phyloP scores from a whole-genome alignment of 2,888 invertebrate species.

The Endomychus coccineus region DNA sequence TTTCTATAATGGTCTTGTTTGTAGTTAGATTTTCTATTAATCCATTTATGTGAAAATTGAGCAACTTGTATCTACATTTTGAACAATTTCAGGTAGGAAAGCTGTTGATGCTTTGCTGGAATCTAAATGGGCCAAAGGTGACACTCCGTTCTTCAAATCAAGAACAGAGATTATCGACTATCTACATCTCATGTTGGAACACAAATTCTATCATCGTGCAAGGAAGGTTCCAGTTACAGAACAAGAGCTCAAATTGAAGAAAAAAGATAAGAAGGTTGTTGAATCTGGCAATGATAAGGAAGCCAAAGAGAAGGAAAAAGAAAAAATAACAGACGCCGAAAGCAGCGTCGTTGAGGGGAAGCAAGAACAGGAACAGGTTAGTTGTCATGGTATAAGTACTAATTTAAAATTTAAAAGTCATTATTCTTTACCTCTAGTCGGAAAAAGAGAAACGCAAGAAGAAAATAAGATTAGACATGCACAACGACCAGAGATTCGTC shows the following conservation, averaged over 20 bases:
- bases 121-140: constrained; percentile 80
- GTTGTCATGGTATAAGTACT: not conserved
- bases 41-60: too few species aligned
- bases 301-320: constrained; percentile 45
- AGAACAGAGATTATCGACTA: constrained; percentile 74
- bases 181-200: constrained; percentile 76
- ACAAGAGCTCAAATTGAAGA: constrained; percentile 55
- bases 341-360: constrained; percentile 50
- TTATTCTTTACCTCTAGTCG: constrained; percentile 31
- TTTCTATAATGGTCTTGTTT: too few species aligned
- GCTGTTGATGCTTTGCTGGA: constrained; percentile 88
- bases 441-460: constrained; percentile 68
- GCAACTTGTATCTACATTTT: too few species aligned
- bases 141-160: constrained; percentile 69
- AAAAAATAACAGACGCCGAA: constrained; percentile 46
- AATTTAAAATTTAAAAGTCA: constrained; percentile 5
- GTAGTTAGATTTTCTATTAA: too few species aligned
- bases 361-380: constrained; percentile 37
- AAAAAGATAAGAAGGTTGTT: constrained; percentile 47
- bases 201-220: constrained; percentile 94
- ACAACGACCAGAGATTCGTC: constrained; percentile 87
- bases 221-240: constrained; percentile 76
- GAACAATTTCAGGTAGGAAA: constrained; percentile 58
- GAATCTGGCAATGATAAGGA: constrained; percentile 45
- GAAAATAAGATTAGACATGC: constrained; percentile 95